phyloP scores from a whole-genome alignment of 2,113 vertebrate genomes.

The Melanerpes formicivorus region DNA sequence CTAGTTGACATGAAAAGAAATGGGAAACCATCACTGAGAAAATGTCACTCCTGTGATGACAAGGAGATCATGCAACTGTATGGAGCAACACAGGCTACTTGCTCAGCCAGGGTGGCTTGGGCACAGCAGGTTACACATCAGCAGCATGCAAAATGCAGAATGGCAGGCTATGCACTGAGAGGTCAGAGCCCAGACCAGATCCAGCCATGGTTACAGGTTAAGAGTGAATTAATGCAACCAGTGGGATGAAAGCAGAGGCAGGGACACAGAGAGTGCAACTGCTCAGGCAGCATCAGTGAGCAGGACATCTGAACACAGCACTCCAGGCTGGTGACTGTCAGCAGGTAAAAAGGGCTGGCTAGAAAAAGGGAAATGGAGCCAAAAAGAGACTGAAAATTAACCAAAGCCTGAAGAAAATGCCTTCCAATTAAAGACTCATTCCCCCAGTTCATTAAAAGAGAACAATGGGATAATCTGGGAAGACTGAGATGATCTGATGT shows the following conservation, averaged over 20 bases:
- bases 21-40: constrained; percentile 22
- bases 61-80: neutral
- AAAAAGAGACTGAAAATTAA: neutral
- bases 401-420: neutral
- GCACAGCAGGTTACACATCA: neutral
- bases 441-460: neutral
- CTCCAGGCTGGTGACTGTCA: neutral
- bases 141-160: neutral
- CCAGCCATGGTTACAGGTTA: neutral
- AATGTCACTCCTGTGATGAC: neutral
- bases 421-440: neutral
- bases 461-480: neutral
- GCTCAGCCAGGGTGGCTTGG: neutral
- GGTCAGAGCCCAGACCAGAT: neutral
- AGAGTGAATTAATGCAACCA: neutral
- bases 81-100: neutral
- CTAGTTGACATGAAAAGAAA: neutral
- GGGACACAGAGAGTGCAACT: neutral
- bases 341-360: neutral
- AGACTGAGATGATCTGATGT: neutral
- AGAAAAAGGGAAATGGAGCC: neutral
- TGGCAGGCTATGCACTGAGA: neutral
- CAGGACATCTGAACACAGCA: neutral
- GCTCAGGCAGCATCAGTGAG: neutral
- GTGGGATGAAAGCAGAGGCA: neutral